Evolutionary conservation across 2,113 vertebrate species (phyloP), one percentile per base, ranked within the genome.

Genomic region (Paratilapia polleni): DNA sequence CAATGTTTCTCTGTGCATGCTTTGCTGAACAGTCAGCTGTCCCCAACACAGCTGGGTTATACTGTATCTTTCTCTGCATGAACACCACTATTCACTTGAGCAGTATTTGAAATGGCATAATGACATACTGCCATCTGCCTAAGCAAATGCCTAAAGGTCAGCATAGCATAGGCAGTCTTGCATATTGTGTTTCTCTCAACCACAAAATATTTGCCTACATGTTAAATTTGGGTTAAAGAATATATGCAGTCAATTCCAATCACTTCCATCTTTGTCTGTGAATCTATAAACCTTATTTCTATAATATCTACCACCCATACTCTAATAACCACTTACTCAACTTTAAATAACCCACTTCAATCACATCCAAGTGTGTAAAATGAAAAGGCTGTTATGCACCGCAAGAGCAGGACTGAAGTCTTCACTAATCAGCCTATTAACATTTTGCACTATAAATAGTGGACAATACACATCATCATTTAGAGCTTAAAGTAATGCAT

Each of bases 61-160:
- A 73, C 68, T 73, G 47, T 34, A 38, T 74, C 78, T 73, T 49
- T 31, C 22, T 77, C 19, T 56, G 38, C 38, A 61, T 34, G 24
- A 83, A 74, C 31, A 47, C 20, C 15, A 19, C 11, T 56, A 82
- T 78, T 75, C 73, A 88, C 58, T 70, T 60, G 41, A 73, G 49
- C 41, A 52, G 75, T 38, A 82, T 77, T 70, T 66, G 85, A 86
- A 73, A 24, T 78, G 49, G 56, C 66, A 73, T 31, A 52, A 73
- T 66, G 58, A 62, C 63, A 62, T 74, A 62, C 77, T 79, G 77
- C 68, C 68, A 73, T 73, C 68, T 73, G 68, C 9, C 38, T 41
- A 41, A 9, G 10, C 19, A 49, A 78, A 88, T 68, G 66, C 15
- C 49, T 80, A 20, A 63, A 60, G 66, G 75, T 79, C 88, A 82